These are phyloP conservation scores for Chondrilla cf. caribensis DNA, from an alignment of 37 sponge, comb jelly and placozoan genomes.

Conservation along the genomic window DNA sequence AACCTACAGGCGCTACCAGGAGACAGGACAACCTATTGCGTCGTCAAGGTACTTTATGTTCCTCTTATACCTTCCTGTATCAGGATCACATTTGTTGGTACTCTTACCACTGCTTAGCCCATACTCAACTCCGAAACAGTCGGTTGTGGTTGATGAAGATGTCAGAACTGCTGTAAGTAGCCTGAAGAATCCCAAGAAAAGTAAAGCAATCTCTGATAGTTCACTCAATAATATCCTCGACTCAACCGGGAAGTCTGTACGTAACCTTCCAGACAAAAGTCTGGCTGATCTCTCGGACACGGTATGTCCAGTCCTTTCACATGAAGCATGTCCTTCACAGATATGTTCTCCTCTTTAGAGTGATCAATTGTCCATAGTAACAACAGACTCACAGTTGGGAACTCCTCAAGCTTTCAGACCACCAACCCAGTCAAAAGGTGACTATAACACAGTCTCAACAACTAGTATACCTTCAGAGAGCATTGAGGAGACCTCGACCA, in stretches of 20 bases:
- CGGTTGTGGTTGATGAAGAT: not conserved
- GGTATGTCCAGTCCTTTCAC: not conserved
- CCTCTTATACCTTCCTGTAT: no score
- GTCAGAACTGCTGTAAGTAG: not conserved
- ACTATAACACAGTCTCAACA: no score
- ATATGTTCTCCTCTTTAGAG: not conserved
- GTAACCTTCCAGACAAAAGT: constrained; percentile 2
- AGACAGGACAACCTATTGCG: not conserved
- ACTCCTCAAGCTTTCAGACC: not conserved
- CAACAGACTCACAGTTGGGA: not conserved
- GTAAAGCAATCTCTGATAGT: constrained; percentile 17
- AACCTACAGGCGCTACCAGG: not conserved
- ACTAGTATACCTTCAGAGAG: no score
- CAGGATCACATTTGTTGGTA: no score
- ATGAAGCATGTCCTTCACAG: not conserved
- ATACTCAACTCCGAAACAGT: constrained; percentile 12
- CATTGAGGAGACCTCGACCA: no score
- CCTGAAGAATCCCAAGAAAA: not conserved
- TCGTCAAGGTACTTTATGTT: constrained; percentile 19
- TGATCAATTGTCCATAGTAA: not conserved
- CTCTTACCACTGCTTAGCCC: not conserved
- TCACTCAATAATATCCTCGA: constrained; percentile 19
- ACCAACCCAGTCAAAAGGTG: not conserved
- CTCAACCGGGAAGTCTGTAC: not conserved
- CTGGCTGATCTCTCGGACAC: not conserved